Percentiles rank a stretch among this genome's conserved stretches.
Evolutionary conservation across 2,113 vertebrate species (phyloP).

Genomic region (Bettongia penicillata): DNA sequence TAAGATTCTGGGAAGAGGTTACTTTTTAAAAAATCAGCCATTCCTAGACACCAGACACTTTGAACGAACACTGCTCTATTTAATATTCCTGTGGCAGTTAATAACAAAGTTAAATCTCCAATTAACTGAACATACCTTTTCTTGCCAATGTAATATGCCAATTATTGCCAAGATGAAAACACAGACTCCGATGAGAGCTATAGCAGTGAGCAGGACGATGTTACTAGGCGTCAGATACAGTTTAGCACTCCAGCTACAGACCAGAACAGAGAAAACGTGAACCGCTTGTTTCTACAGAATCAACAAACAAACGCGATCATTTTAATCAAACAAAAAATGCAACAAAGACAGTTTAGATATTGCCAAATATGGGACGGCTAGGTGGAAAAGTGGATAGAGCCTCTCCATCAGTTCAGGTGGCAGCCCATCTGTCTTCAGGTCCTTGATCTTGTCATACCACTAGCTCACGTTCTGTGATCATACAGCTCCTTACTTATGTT

Average conservation of each 20-base stretch:
- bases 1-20: neutral
- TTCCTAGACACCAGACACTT: neutral
- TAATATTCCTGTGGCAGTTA: neutral
- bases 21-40: conserved; percentile 14
- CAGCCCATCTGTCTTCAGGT: neutral
- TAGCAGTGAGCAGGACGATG: conserved; percentile 96
- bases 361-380: neutral
- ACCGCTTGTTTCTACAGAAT: conserved; percentile 35
- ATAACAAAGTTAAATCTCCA: conserved; percentile 28
- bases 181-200: conserved; percentile 96
- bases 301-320: neutral
- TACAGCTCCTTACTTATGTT: neutral
- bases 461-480: neutral
- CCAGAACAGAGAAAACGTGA: conserved; percentile 52
- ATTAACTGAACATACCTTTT: conserved; percentile 91
- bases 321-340: conserved; percentile 17
- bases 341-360: neutral
- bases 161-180: conserved; percentile 98
- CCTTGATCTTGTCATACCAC: neutral
- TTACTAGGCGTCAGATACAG: conserved; percentile 98
- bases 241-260: conserved; percentile 95
- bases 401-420: neutral
- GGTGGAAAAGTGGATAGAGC: neutral
- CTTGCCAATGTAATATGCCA: conserved; percentile 97
- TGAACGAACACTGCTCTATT: neutral